Base-by-base conservation (phyloP, 2,797 vertebrate species). In the Pachyuromys duprasi region DNA sequence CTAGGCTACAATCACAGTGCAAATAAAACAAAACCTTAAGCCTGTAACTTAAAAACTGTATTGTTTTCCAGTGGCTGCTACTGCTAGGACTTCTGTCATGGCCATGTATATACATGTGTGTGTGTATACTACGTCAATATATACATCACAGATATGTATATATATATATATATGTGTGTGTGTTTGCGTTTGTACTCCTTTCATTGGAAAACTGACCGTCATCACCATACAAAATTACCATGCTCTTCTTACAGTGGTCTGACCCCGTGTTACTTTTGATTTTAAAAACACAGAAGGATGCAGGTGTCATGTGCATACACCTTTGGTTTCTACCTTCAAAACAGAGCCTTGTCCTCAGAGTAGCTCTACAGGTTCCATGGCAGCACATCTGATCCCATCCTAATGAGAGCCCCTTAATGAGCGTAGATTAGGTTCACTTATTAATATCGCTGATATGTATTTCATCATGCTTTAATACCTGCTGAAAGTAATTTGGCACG, bases 381-480 rank as follows among this genome's bases (percentile, higher is more conserved):
- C 22, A 96, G 79, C 20, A 83, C 82, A 86, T 90, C 86, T 96
- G 92, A 92, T 83, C 93, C 91, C 90, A 89, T 76, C 45, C 22
- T 86, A 93, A 94, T 92, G 86, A 89, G 96, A 65, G 70, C 20
- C 72, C 90, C 93, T 96, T 93, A 95, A 95, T 94, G 57, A 92
- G 80, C 12, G 36, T 42, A 89, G 75, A 92, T 93, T 90, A 89
- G 79, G n/a, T 92, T 95, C 69, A 91, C 28, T 96, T 93, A 75
- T 90, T 97, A 96, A 96, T 92, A 89, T 93, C 55, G 69, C 31
- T n/a, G 82, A 81, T 95, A 86, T 55, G 53, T 67, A 94, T 94
- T 97, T 94, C 60, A 90, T 91, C 89, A 96, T 88, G 53, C 92
- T 96, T 94, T 87, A 97, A 95, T 95, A 89, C 24, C 67, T 93